Evolutionary conservation across 2,797 vertebrate species (phyloP), one percentile per base, ranked within the genome.

Genomic region (Sparidentex hasta): DNA sequence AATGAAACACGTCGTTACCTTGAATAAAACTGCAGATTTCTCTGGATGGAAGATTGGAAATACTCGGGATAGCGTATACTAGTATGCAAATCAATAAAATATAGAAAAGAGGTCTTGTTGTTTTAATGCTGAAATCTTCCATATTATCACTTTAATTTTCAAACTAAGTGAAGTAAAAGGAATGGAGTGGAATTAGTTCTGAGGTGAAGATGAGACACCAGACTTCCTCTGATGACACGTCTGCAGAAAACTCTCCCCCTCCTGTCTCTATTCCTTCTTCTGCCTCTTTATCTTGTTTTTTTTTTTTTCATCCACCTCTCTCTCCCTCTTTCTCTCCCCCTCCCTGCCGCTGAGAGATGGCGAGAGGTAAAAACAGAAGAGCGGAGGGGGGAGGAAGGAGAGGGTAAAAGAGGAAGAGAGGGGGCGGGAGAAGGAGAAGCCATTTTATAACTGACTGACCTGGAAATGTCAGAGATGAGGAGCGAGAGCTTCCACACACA

Each of bases 391-490:
- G 54, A 51, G 62, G 41, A 29, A 44, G 8, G 18, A 50, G 48
- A 25, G 43, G 65, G 44, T 33, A 33, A 41, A 14, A 47, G 46
- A 27, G 54, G 38, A 17, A 47, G 63, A 38, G 67, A 59, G 56
- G 64, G 54, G 54, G 59, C 1, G 63, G 54, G 71, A 61, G 68
- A 65, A 41, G 46, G 51, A 67, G 80, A 8, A 76, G 63, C 52
- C 59, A 74, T 82, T 81, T 87, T 73, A 78, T 81, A 77, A 62
- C 61, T 61, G 78, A 87, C 65, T 83, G 87, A 89, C 87, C 87
- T 89, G 78, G 81, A 89, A 89, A 89, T 85, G 87, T 89, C 83
- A 89, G 69, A 63, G 71, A 85, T 81, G 85, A 87, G 78, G 56
- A 78, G 78, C 11, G 4, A 78, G 74, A 84, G 64, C 68, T 82